Conservation (phyloP, 2,113 vertebrate genomes). For the Globicephala melas region DNA sequence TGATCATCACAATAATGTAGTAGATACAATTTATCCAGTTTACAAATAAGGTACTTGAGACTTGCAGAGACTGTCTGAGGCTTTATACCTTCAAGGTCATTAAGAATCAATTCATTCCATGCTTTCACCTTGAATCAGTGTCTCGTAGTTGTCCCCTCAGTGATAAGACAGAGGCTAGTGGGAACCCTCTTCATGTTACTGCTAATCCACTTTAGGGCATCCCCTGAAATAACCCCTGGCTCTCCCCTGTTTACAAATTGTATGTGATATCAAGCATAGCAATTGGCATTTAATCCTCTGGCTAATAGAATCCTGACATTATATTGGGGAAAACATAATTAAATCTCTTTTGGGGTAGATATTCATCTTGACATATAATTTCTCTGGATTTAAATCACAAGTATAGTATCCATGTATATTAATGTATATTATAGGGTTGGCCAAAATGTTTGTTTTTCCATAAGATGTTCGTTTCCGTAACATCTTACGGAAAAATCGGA, state of each 20-base stretch:
- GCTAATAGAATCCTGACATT: slow-evolving; percentile 28
- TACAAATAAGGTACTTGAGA: background rate
- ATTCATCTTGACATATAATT: background rate
- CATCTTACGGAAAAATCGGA: too few species aligned
- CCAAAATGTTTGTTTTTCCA: too few species aligned
- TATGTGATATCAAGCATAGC: background rate
- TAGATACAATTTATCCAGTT: background rate
- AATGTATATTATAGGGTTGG: background rate
- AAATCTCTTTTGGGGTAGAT: background rate
- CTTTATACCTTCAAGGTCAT: background rate
- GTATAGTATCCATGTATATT: background rate
- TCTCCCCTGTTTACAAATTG: background rate
- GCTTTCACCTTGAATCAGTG: background rate
- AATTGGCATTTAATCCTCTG: background rate
- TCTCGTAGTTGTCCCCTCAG: background rate
- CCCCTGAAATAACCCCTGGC: background rate
- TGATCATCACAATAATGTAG: background rate
- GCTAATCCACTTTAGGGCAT: background rate
- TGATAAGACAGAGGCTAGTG: background rate
- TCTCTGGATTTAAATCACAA: slow-evolving; percentile 10
- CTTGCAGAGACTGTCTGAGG: background rate
- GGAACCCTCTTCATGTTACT: background rate
- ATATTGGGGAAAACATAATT: background rate
- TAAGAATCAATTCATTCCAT: background rate
- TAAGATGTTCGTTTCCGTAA: too few species aligned